Evolutionary conservation across 2,113 vertebrate genomes (phyloP).

Genomic region (Fulica atra): DNA sequence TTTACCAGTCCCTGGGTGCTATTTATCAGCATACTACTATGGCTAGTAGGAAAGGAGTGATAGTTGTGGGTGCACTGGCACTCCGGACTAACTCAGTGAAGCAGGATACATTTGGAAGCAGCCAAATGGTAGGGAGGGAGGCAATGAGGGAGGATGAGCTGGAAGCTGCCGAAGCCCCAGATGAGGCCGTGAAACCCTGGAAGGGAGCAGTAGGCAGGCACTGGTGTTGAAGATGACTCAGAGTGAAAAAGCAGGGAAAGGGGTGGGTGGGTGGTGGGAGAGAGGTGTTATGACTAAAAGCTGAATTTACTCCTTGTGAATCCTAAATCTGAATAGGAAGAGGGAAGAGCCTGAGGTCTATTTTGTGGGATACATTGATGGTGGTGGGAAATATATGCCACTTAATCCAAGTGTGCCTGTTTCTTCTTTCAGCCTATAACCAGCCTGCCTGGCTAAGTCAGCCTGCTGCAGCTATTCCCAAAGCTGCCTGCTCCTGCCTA

Average conservation of each 20-base stretch:
- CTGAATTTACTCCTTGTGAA: slow-evolving; percentile 53
- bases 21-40: not conserved
- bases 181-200: slow-evolving; percentile 44
- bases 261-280: slow-evolving; percentile 51
- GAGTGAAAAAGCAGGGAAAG: slow-evolving; percentile 56
- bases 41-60: not conserved
- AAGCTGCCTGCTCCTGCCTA: not conserved
- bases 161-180: slow-evolving; percentile 40
- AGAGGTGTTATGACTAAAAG: slow-evolving; percentile 67
- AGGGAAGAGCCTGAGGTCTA: slow-evolving; percentile 30
- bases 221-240: slow-evolving; percentile 58
- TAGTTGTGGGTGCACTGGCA: not conserved
- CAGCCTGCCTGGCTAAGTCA: not conserved
- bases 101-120: not conserved
- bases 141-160: not conserved
- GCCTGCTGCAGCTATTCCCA: not conserved
- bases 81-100: slow-evolving; percentile 6
- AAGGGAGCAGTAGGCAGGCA: slow-evolving; percentile 62
- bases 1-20: not conserved
- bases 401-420: not conserved
- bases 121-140: not conserved
- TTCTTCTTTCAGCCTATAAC: not conserved
- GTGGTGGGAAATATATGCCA: not conserved
- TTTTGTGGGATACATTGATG: not conserved
- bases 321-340: slow-evolving; percentile 53